Percentiles rank a stretch among this genome's conserved stretches.
These are phyloP conservation scores for Notoglanidium macrostoma DNA, from an alignment of 2,797 vertebrate genomes.

Conservation along the genomic window DNA sequence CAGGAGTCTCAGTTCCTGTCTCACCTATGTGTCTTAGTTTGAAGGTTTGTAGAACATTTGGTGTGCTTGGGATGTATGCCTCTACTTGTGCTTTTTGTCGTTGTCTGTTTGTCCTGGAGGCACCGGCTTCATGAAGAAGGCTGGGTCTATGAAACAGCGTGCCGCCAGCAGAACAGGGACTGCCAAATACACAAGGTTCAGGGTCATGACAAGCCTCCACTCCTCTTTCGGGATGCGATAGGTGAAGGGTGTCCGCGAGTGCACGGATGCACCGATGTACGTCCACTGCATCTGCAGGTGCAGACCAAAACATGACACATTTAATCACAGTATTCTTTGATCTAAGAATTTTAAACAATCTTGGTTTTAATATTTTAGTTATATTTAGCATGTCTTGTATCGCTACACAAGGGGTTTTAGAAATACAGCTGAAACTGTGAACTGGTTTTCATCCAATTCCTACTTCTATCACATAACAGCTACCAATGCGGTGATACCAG, in stretches of 20 bases:
- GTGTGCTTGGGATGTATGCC: constrained; percentile 13
- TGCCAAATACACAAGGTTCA: constrained; percentile 76
- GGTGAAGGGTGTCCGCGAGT: constrained; percentile 87
- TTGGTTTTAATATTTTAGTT: neutral
- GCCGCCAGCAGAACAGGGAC: constrained; percentile 79
- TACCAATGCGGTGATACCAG: neutral
- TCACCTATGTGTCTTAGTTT: neutral
- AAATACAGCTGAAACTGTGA: neutral
- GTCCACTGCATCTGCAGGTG: constrained; percentile 86
- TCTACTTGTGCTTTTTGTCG: constrained; percentile 78
- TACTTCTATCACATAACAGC: neutral
- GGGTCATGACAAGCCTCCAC: constrained; percentile 75
- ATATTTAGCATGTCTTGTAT: neutral
- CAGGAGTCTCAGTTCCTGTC: neutral
- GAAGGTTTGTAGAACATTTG: constrained; percentile 27
- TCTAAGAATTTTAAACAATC: neutral
- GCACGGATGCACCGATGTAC: constrained; percentile 88
- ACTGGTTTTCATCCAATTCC: neutral
- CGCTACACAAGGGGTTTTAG: neutral
- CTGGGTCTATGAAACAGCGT: constrained; percentile 77
- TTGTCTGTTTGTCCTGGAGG: constrained; percentile 53
- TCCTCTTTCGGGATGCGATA: constrained; percentile 87
- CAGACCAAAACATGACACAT: neutral
- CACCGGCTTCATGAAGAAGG: constrained; percentile 77
- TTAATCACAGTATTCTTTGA: neutral